phyloP scores from a whole-genome alignment of 2,797 vertebrate genomes.

The Gobionotothen gibberifrons region DNA sequence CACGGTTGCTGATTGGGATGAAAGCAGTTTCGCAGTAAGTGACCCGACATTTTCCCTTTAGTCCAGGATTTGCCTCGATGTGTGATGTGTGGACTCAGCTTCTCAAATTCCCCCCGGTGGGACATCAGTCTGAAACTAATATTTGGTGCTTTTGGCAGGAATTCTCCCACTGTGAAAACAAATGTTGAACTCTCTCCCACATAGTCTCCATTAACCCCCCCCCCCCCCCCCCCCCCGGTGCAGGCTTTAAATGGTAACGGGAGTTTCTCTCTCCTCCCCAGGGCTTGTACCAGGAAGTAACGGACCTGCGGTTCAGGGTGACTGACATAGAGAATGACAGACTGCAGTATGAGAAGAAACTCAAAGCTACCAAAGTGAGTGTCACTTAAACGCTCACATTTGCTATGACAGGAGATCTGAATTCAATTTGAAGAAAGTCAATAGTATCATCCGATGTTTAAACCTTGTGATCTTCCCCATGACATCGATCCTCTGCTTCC shows the following conservation, averaged over 20 bases:
- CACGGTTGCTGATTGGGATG: constrained; percentile 25
- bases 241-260: constrained; percentile 45
- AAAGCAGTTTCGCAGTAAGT: constrained; percentile 35
- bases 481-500: constrained; percentile 15
- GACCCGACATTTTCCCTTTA: constrained; percentile 17
- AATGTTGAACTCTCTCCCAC: constrained; percentile 31
- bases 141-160: constrained; percentile 52
- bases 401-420: neutral
- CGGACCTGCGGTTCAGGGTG: constrained; percentile 88
- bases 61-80: constrained; percentile 34
- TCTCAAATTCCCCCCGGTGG: constrained; percentile 45
- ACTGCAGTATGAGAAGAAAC: constrained; percentile 91
- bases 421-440: neutral
- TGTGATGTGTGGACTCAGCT: constrained; percentile 43
- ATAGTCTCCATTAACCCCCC: constrained; percentile 28
- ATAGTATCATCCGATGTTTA: constrained; percentile 20
- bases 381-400: neutral
- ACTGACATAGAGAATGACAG: constrained; percentile 91
- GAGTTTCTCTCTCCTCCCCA: constrained; percentile 67
- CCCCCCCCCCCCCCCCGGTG: neutral
- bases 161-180: constrained; percentile 1
- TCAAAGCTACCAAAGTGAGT: constrained; percentile 91
- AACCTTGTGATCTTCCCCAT: constrained; percentile 7
- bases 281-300: constrained; percentile 93
- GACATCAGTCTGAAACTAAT: constrained; percentile 39